phyloP scores from a whole-genome alignment of 2,113 vertebrate genomes.

The Astur gentilis region DNA sequence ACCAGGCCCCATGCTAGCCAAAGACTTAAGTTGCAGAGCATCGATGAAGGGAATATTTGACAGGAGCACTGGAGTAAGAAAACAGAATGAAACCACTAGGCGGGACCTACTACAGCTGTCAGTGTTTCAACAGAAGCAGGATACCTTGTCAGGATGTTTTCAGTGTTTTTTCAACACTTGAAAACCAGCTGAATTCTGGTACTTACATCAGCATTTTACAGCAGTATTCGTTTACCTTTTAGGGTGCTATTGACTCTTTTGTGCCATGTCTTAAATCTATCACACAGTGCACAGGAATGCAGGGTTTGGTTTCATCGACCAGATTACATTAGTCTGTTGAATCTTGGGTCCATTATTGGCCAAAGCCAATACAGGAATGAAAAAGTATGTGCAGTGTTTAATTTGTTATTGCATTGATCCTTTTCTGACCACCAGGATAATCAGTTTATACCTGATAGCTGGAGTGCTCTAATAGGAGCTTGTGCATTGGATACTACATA shows the following conservation, averaged over 20 bases:
- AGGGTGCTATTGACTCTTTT: conserved; percentile 20
- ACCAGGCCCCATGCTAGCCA: conserved; percentile 80
- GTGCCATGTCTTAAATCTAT: background rate
- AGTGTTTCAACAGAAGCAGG: background rate
- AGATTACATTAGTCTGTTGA: background rate
- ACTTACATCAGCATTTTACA: conserved; percentile 6
- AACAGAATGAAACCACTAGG: conserved; percentile 27
- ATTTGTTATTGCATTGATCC: background rate
- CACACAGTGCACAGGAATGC: background rate
- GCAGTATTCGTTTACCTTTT: conserved; percentile 17
- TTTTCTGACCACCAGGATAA: background rate
- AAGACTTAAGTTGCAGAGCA: conserved; percentile 90
- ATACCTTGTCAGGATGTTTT: background rate
- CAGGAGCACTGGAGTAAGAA: conserved; percentile 43
- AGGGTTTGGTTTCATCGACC: background rate
- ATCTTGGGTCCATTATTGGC: background rate
- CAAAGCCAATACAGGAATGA: background rate
- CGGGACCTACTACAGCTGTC: background rate
- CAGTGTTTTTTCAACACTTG: background rate
- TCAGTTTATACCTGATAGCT: background rate
- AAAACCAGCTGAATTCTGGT: background rate
- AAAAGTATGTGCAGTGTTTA: background rate
- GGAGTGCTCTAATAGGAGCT: background rate
- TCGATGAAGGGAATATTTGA: conserved; percentile 89
- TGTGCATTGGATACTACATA: background rate